Percentiles rank a stretch among this genome's conserved stretches.
Evolutionary conservation across 2,113 vertebrate species (phyloP).

Genomic region (Merops nubicus): DNA sequence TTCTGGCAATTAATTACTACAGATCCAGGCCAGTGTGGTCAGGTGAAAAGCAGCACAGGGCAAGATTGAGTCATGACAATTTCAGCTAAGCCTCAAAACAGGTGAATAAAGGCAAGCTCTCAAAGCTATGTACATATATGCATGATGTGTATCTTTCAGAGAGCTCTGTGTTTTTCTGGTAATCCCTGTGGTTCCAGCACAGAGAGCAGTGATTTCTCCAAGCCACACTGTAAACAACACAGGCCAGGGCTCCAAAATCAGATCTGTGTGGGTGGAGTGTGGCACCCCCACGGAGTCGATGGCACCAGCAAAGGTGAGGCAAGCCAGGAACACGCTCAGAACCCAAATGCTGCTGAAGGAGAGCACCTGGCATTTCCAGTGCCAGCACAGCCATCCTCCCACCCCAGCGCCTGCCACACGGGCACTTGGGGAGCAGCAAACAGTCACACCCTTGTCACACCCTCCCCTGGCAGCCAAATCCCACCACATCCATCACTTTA

Average conservation of each 20-base stretch:
- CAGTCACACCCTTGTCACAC: neutral
- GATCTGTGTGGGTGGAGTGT: constrained; percentile 62
- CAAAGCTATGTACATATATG: neutral
- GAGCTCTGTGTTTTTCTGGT: neutral
- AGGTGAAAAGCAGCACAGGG: neutral
- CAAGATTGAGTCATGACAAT: neutral
- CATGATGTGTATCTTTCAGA: neutral
- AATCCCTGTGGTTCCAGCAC: neutral
- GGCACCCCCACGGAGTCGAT: constrained; percentile 45
- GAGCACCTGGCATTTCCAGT: constrained; percentile 46
- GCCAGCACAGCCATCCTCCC: neutral
- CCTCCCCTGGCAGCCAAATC: neutral
- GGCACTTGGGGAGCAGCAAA: neutral
- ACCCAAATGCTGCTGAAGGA: constrained; percentile 7
- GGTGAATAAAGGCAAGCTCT: neutral
- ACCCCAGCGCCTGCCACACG: neutral
- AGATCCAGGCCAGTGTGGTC: neutral
- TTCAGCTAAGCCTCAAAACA: neutral
- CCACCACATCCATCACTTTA: neutral
- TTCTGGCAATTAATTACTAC: neutral
- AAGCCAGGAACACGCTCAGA: constrained; percentile 56
- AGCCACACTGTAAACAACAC: constrained; percentile 28
- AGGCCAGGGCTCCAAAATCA: neutral
- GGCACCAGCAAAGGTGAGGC: constrained; percentile 52
- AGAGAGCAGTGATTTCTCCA: constrained; percentile 27